Percentiles rank a stretch among this genome's conserved stretches.
phyloP scores from a whole-genome alignment of 2,888 invertebrate species.

The Idaea dimidiata region DNA sequence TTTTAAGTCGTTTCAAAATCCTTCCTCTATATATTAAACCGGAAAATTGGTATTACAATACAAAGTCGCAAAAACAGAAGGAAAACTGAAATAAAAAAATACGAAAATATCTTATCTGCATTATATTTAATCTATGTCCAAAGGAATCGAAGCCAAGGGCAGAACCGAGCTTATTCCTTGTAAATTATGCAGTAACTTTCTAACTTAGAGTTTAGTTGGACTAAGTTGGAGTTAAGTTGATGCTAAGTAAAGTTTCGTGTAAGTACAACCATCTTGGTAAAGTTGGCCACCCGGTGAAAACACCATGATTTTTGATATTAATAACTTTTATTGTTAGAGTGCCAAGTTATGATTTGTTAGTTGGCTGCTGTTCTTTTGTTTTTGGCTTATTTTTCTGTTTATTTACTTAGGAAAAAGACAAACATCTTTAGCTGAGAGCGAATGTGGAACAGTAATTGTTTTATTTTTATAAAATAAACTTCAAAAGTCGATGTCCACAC shows the following conservation, averaged over 20 bases:
- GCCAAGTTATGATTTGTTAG: constrained; percentile 1
- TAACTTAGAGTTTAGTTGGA: constrained; percentile 29
- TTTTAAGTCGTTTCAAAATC: too few relatives aligned
- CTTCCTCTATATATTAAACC: too few relatives aligned
- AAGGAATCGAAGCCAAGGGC: constrained; percentile 42
- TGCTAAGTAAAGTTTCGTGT: constrained; percentile 39
- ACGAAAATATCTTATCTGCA: constrained; percentile 14
- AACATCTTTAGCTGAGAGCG: not conserved
- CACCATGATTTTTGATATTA: not conserved
- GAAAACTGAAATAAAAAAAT: too few relatives aligned
- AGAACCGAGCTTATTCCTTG: constrained; percentile 34
- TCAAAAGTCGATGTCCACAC: too few relatives aligned
- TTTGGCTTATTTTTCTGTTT: not conserved
- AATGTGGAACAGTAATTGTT: not conserved
- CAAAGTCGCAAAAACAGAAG: too few relatives aligned
- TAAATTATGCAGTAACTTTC: constrained; percentile 49
- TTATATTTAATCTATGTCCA: constrained; percentile 20
- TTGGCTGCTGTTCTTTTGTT: not conserved
- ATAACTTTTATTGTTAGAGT: not conserved
- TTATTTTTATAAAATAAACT: too few relatives aligned
- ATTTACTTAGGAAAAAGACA: not conserved
- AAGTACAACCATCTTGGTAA: constrained; percentile 2
- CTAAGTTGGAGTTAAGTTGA: constrained; percentile 34
- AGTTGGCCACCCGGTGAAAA: not conserved
- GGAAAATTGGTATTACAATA: too few relatives aligned